Conservation (phyloP, 2,113 vertebrate genomes). For the Hystrix cristata region DNA sequence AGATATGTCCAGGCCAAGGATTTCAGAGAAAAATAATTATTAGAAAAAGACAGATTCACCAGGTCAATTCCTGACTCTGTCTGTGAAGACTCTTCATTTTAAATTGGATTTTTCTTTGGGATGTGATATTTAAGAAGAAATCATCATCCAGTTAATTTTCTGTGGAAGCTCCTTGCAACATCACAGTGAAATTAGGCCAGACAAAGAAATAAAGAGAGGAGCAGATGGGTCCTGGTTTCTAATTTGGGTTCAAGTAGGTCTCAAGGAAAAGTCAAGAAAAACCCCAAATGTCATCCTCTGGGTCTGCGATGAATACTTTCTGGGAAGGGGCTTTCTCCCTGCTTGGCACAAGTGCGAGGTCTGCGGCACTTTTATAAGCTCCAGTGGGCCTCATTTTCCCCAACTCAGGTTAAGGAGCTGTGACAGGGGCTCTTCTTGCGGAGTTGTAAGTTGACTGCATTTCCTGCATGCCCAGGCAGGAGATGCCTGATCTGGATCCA, state of each 20-base stretch:
- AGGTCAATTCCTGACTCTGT: neutral
- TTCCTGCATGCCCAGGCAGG: too few relatives aligned
- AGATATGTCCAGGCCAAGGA: neutral
- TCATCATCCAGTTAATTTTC: neutral
- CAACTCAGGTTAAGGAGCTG: too few relatives aligned
- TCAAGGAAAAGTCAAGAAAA: neutral
- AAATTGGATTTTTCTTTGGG: neutral
- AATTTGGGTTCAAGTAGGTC: constrained; percentile 23
- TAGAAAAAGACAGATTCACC: neutral
- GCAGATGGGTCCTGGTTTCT: constrained; percentile 9
- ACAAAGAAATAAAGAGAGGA: neutral
- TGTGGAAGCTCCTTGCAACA: neutral
- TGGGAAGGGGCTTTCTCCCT: neutral
- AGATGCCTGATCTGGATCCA: neutral
- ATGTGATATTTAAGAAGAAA: neutral
- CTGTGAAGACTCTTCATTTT: neutral
- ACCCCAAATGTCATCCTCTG: neutral
- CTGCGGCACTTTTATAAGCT: too few relatives aligned
- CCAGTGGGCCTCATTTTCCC: accelerated
- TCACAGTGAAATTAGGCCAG: neutral
- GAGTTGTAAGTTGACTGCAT: accelerated
- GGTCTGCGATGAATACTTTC: neutral
- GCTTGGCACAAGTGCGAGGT: accelerated
- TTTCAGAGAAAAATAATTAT: neutral
- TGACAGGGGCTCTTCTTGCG: accelerated